These are phyloP conservation scores for Trematomus bernacchii DNA, from an alignment of 2,797 vertebrate genomes.

Conservation along the genomic window DNA sequence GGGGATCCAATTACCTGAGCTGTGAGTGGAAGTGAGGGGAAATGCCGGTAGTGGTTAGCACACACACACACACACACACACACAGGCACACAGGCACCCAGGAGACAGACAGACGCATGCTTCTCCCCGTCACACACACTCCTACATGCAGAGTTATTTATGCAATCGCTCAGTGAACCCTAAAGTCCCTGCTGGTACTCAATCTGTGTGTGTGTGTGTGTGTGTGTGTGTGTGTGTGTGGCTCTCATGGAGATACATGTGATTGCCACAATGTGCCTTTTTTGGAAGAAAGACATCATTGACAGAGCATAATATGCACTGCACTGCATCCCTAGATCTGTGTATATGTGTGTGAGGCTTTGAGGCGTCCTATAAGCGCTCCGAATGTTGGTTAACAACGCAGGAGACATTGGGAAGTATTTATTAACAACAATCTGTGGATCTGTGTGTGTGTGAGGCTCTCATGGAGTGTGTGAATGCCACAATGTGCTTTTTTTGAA, in stretches of 20 bases:
- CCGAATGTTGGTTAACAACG: not conserved
- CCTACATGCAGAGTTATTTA: constrained; percentile 57
- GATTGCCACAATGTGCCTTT: constrained; percentile 36
- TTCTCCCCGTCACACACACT: constrained; percentile 15
- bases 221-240: constrained; percentile 22
- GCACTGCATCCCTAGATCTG: not conserved
- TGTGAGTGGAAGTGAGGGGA: constrained; percentile 57
- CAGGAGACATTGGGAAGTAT: constrained; percentile 19
- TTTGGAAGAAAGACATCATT: not conserved
- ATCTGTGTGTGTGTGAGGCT: too few species aligned
- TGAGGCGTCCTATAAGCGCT: constrained; percentile 7
- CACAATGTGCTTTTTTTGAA: too few species aligned
- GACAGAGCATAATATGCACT: constrained; percentile 15
- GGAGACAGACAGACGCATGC: constrained; percentile 52
- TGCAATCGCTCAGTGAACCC: constrained; percentile 65
- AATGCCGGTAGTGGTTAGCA: constrained; percentile 54
- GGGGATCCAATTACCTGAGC: constrained; percentile 74
- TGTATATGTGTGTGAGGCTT: too few species aligned
- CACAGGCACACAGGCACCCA: constrained; percentile 34
- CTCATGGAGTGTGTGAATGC: too few species aligned
- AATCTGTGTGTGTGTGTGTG: constrained; percentile 4
- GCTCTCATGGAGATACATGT: constrained; percentile 13
- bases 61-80: constrained; percentile 52
- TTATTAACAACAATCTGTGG: not conserved
- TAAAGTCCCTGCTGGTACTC: constrained; percentile 44